Conservation (phyloP, 2,888 invertebrate species). For the Drosophila setosimentum region DNA sequence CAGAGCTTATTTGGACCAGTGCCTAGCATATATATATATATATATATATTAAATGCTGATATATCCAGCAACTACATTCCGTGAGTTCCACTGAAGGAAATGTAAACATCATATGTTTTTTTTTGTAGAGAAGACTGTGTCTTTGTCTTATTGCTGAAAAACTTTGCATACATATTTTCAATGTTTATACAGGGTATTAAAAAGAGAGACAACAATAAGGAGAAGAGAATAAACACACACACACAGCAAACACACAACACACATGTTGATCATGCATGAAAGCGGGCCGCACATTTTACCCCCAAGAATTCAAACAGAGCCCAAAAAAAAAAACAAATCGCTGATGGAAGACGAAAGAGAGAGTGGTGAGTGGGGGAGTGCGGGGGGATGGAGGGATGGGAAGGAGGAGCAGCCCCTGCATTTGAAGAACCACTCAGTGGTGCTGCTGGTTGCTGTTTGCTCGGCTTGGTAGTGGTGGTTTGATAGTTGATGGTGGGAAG, state of each 20-base stretch:
- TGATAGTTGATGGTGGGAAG: conserved; percentile 5
- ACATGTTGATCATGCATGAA: conserved; percentile 79
- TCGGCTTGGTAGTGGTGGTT: not conserved
- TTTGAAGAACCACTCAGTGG: conserved; percentile 5
- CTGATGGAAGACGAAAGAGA: conserved; percentile 31
- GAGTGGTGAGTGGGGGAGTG: not conserved
- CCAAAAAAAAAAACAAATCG: conserved; percentile 22
- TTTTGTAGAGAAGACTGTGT: not conserved
- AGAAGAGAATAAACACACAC: conserved; percentile 29
- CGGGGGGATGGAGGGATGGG: not conserved
- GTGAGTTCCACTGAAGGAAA: not conserved
- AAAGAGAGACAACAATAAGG: conserved; percentile 14
- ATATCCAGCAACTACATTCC: not conserved
- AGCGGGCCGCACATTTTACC: conserved; percentile 56
- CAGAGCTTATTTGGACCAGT: too few species aligned
- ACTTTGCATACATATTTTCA: not conserved
- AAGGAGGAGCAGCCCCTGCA: not conserved
- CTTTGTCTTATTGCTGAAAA: not conserved
- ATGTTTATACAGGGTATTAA: conserved; percentile 10
- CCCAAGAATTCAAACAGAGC: conserved; percentile 40
- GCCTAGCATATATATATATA: not conserved
- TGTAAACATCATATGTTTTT: not conserved
- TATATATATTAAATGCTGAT: not conserved
- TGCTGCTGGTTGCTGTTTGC: not conserved
- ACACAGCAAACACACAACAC: conserved; percentile 35